These are phyloP conservation scores for Melipona quadrifasciata DNA, from an alignment of 1,140 invertebrate genomes.

Conservation along the genomic window DNA sequence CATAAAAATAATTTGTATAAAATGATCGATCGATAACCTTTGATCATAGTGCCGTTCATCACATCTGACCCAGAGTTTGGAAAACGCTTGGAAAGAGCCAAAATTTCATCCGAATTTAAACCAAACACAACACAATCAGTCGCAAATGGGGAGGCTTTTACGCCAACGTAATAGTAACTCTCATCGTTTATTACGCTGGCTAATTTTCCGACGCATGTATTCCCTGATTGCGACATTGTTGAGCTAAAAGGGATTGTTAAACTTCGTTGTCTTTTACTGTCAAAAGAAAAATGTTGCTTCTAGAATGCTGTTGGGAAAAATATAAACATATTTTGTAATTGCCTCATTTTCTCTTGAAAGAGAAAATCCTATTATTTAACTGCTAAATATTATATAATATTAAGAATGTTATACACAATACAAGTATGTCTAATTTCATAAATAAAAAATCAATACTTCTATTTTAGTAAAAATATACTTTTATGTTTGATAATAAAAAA, in stretches of 20 bases:
- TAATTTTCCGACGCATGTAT: conserved; percentile 71
- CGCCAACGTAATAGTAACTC: conserved; percentile 85
- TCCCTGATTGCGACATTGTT: conserved; percentile 44
- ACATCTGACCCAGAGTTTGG: conserved; percentile 84
- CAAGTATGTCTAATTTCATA: background rate
- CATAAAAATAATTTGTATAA: background rate
- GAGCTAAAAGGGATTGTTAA: conserved; percentile 61
- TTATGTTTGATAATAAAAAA: background rate
- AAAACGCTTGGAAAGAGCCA: conserved; percentile 86
- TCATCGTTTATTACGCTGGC: conserved; percentile 69
- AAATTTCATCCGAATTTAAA: conserved; percentile 85
- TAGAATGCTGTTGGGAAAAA: conserved; percentile 9
- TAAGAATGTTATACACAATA: background rate
- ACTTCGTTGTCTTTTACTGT: conserved; percentile 77
- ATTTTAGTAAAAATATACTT: background rate
- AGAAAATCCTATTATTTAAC: conserved; percentile 2
- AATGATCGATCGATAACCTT: conserved; percentile 76
- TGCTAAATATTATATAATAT: background rate
- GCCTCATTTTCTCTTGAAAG: background rate
- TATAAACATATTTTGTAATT: background rate
- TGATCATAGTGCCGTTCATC: conserved; percentile 87
- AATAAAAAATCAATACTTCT: background rate
- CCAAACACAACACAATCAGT: conserved; percentile 89
- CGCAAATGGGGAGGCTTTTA: conserved; percentile 90
- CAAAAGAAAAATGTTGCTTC: conserved; percentile 69